Evolutionary conservation across 2,113 vertebrate genomes (phyloP).

Genomic region (Myotis davidii): DNA sequence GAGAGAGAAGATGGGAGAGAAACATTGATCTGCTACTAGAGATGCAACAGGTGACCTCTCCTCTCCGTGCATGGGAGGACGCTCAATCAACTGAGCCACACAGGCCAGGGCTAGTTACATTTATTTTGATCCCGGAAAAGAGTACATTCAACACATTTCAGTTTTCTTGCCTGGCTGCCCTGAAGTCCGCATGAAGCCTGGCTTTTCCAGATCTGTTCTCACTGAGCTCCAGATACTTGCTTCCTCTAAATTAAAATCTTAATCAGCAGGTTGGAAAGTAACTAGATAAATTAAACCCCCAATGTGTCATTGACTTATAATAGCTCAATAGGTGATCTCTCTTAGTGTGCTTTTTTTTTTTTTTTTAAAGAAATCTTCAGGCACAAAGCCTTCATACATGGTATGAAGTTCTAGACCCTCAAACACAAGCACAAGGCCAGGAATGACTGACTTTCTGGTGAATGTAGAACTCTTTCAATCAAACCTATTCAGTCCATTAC

Average conservation of each 20-base stretch:
- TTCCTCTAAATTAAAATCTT: conserved; percentile 29
- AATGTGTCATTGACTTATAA: not conserved
- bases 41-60: no score
- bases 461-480: not conserved
- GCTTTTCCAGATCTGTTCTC: not conserved
- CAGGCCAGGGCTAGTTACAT: not conserved
- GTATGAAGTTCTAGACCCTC: not conserved
- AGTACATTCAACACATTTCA: not conserved
- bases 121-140: not conserved
- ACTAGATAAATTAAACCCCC: not conserved
- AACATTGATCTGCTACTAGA: no score
- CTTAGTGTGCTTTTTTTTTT: not conserved
- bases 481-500: not conserved
- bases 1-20: no score
- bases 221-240: not conserved
- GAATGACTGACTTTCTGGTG: not conserved
- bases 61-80: no score
- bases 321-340: not conserved
- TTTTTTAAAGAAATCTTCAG: not conserved
- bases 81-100: no score
- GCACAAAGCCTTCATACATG: conserved; percentile 9
- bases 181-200: not conserved
- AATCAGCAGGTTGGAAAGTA: not conserved
- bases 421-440: not conserved
- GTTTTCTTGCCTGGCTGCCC: not conserved